Conservation (phyloP, 2,888 invertebrate species). For the Tinea pellionella region DNA sequence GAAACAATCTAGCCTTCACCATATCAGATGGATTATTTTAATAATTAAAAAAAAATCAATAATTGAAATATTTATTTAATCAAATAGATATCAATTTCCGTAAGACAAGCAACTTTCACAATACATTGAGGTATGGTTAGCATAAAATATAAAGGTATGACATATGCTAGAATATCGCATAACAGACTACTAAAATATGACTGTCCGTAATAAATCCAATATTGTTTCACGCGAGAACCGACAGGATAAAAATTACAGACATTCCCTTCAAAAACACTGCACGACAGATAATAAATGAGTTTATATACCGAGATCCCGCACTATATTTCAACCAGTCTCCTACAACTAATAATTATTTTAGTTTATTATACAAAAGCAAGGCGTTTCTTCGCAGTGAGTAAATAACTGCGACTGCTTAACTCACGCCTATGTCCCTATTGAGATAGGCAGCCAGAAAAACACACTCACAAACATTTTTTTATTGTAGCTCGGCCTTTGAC, state of each 20-base stretch:
- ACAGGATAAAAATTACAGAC: constrained; percentile 25
- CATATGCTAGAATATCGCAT: neutral
- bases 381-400: no score
- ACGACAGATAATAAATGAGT: constrained; percentile 26
- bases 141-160: neutral
- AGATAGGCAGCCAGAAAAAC: no score
- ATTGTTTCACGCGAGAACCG: constrained; percentile 24
- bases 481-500: no score
- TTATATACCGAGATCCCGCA: neutral
- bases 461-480: no score
- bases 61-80: no score
- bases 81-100: no score
- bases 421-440: no score
- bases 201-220: constrained; percentile 17
- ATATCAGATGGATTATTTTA: no score
- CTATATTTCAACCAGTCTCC: neutral
- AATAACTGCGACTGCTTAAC: no score
- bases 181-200: neutral
- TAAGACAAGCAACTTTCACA: neutral
- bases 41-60: no score
- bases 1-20: no score
- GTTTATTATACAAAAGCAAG: neutral
- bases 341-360: neutral
- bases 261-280: constrained; percentile 25
- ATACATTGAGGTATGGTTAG: neutral